phyloP scores from a whole-genome alignment of 2,113 vertebrate genomes.

The Nothoprocta perdicaria region DNA sequence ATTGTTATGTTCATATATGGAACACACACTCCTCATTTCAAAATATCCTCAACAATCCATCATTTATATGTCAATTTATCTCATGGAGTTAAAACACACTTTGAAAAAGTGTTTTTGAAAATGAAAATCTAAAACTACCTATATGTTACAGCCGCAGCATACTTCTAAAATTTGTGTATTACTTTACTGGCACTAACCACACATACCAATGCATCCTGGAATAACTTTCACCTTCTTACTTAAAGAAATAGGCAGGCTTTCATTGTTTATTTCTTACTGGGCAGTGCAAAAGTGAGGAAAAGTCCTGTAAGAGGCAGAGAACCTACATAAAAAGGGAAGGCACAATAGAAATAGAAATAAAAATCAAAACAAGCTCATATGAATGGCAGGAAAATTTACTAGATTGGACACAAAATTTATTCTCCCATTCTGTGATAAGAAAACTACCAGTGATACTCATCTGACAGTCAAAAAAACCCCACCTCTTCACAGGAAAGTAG shows the following conservation, averaged over 20 bases:
- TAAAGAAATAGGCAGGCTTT: not conserved
- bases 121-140: not conserved
- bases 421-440: not conserved
- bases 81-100: conserved; percentile 26
- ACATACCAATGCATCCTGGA: not conserved
- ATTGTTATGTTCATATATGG: conserved; percentile 25
- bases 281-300: not conserved
- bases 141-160: not conserved
- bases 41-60: conserved; percentile 53
- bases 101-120: not conserved
- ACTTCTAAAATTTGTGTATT: conserved; percentile 4
- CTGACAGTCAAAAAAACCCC: not conserved
- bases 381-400: not conserved
- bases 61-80: conserved; percentile 41
- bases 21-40: conserved; percentile 46
- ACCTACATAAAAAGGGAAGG: not conserved
- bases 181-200: not conserved
- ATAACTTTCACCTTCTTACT: not conserved
- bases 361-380: not conserved
- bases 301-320: not conserved
- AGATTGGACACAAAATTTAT: not conserved
- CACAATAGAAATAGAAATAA: not conserved
- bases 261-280: not conserved
- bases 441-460: not conserved
- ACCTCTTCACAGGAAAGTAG: not conserved